A percentile compares a stretch with the other conserved stretches of the same genome.
These are phyloP conservation scores for Eira barbara DNA, from an alignment of 2,113 vertebrate genomes.

Conservation along the genomic window DNA sequence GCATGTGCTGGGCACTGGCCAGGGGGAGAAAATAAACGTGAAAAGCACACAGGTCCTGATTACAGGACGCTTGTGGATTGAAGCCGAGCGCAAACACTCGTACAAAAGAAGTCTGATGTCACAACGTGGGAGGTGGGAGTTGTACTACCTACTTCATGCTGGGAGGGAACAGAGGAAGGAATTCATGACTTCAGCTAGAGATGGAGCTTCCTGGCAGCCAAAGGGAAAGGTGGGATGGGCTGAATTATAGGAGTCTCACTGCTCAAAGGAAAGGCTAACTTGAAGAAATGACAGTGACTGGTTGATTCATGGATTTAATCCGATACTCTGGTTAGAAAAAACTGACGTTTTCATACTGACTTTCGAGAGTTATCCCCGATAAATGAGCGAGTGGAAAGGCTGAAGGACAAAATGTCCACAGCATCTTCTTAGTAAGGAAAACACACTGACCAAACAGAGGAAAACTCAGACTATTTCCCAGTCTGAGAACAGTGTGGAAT, in stretches of 20 bases:
- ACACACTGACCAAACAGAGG: not conserved
- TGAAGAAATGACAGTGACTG: not conserved
- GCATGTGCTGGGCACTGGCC: fast-evolving
- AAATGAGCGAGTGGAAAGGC: not conserved
- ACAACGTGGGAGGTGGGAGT: fast-evolving
- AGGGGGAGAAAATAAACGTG: not conserved
- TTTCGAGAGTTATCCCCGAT: not conserved
- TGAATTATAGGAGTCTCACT: not conserved
- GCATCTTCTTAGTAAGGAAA: not conserved
- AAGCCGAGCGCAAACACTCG: not conserved
- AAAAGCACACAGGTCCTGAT: fast-evolving
- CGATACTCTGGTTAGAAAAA: not conserved
- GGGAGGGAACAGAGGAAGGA: too few relatives aligned
- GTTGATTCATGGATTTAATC: not conserved
- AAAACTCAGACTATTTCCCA: too few relatives aligned
- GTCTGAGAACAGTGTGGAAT: not conserved
- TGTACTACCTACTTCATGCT: fast-evolving
- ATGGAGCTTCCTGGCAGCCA: not conserved
- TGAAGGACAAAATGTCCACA: not conserved
- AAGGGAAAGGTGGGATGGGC: not conserved
- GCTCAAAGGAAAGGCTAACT: not conserved
- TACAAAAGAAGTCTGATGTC: too few relatives aligned
- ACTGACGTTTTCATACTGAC: not conserved
- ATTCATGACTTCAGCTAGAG: not conserved
- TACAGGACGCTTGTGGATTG: not conserved